Conservation (phyloP, 2,888 invertebrate genomes). For the Agrilus biguttatus region DNA sequence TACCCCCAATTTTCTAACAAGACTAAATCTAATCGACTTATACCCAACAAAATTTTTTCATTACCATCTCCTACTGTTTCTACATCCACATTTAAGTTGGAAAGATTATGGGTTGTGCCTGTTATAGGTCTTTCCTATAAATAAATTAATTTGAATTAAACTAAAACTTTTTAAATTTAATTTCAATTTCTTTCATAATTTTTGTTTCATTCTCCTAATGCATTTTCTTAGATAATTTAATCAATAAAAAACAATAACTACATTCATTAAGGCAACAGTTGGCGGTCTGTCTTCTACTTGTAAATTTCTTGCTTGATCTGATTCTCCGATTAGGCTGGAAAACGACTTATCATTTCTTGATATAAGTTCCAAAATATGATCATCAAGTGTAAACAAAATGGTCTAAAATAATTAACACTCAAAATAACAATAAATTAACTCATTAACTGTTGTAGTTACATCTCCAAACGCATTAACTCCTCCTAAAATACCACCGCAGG, state of each 20-base stretch:
- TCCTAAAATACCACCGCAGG: slow-evolving; percentile 59
- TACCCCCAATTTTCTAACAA: slow-evolving; percentile 53
- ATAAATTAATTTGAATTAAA: no score
- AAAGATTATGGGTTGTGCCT: slow-evolving; percentile 4
- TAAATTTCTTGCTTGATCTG: slow-evolving; percentile 16
- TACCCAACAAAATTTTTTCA: slow-evolving; percentile 22
- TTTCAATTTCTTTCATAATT: neutral
- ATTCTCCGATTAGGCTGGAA: slow-evolving; percentile 21
- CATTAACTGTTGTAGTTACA: slow-evolving; percentile 32
- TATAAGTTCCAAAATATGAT: slow-evolving; percentile 51
- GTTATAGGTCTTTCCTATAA: slow-evolving; percentile 10
- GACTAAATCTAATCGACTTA: slow-evolving; percentile 34
- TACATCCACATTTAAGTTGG: neutral
- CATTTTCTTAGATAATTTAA: no score
- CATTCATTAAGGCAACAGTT: slow-evolving; percentile 24
- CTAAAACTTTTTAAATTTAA: neutral
- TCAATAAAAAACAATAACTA: neutral
- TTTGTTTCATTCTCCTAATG: no score
- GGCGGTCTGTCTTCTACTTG: slow-evolving; percentile 39
- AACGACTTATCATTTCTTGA: slow-evolving; percentile 36
- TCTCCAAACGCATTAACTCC: slow-evolving; percentile 56
- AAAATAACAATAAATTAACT: neutral
- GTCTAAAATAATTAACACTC: slow-evolving; percentile 42
- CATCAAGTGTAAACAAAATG: slow-evolving; percentile 68
- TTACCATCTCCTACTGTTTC: neutral